Percentiles rank a stretch among this genome's conserved stretches.
phyloP scores from a whole-genome alignment of 2,888 invertebrate genomes.

The Eurytoma californica region DNA sequence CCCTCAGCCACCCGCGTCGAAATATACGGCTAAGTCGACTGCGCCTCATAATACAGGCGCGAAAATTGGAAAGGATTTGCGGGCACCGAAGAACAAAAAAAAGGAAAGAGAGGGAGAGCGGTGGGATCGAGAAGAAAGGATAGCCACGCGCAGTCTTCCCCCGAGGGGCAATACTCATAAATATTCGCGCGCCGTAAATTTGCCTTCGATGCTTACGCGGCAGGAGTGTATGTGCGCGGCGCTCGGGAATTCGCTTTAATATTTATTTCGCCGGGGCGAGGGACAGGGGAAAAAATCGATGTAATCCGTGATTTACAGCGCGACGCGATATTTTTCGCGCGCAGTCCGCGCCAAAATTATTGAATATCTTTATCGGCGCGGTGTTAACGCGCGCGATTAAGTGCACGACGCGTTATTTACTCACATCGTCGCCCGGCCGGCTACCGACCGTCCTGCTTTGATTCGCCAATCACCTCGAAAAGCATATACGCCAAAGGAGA shows the following conservation, averaged over 20 bases:
- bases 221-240: neutral
- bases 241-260: constrained; percentile 40
- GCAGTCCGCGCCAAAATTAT: neutral
- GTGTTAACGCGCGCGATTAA: no score
- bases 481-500: no score
- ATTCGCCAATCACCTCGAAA: no score
- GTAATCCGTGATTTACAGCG: constrained; percentile 37
- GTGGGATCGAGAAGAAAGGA: neutral
- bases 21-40: neutral
- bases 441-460: no score
- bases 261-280: constrained; percentile 35
- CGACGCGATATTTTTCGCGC: neutral
- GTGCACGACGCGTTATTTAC: no score
- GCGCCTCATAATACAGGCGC: neutral
- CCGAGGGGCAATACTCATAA: constrained; percentile 49
- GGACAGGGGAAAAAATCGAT: constrained; percentile 5
- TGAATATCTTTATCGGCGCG: no score
- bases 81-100: neutral
- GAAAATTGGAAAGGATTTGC: constrained; percentile 1
- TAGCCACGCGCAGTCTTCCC: neutral
- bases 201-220: constrained; percentile 51
- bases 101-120: neutral
- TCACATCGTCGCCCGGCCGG: no score
- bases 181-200: constrained; percentile 53
- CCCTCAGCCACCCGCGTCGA: neutral